Evolutionary conservation across 2,113 vertebrate genomes (phyloP), one percentile per base, ranked within the genome.

Genomic region (Eleginops maclovinus): DNA sequence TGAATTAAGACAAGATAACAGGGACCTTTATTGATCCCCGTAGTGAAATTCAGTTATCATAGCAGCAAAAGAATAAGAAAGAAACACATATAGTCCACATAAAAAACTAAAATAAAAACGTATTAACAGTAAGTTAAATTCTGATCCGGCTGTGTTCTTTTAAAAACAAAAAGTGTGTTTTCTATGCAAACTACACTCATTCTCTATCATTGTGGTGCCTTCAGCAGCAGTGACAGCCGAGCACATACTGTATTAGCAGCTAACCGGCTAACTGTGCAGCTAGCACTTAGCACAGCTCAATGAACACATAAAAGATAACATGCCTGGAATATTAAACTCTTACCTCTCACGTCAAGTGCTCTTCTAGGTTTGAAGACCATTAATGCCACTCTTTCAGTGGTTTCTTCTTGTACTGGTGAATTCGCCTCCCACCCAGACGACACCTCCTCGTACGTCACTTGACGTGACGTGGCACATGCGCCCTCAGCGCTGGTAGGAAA

Each of bases 401-500:
- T 12, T 22, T 59, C 49, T 63, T 13, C 49, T 63, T 13, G 49
- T 63, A 15, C 65, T 61, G 55, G 41, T 51, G n/a, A 8, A 19
- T 51, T n/a, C 51, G 5, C 62, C 77, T 66, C 82, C 82, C 68
- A 61, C 65, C 72, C 80, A 61, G 83, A 69, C 79, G 4, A 85
- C 89, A 44, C 87, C 86, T 87, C 84, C 86, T 50, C 22, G 3
- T 61, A 85, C 90, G 92, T 92, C 92, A 91, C 77, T 15, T 46
- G 17, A n/a, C n/a, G 72, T 88, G 73, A 93, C 92, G 92, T 93
- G 90, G 92, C 91, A 88, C 10, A 49, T 10, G 46, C 31, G 31
- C n/a, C n/a, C n/a, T n/a, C n/a, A n/a, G n/a, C 8, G 31, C 31
- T 36, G 31, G 31, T 36, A 1, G 31, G 31, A 36, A 36, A 36